Conservation (phyloP, 2,888 invertebrate species). For the Dolichomitus sp. region DNA sequence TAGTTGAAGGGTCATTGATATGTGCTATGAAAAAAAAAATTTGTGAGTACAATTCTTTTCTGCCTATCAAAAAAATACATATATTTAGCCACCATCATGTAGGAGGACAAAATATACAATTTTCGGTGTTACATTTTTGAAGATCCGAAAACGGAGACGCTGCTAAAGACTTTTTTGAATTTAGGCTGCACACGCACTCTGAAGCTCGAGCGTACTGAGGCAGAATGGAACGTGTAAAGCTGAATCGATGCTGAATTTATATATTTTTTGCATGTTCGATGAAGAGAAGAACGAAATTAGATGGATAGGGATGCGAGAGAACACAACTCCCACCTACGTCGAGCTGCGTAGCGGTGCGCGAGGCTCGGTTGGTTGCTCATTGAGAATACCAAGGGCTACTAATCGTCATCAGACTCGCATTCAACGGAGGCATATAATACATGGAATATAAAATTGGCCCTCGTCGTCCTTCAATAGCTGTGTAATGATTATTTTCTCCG, state of each 20-base stretch:
- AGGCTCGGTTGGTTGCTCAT: slow-evolving; percentile 66
- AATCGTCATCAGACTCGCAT: slow-evolving; percentile 82
- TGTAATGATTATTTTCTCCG: slow-evolving; percentile 83
- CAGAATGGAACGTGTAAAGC: background rate
- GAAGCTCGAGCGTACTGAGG: background rate
- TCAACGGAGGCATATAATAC: slow-evolving; percentile 75
- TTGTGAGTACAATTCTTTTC: background rate
- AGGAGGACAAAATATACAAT: no score
- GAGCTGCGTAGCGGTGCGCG: slow-evolving; percentile 20
- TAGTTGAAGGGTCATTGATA: background rate
- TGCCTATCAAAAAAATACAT: no score
- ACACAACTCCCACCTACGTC: slow-evolving; percentile 48
- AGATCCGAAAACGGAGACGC: no score
- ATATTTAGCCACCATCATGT: no score
- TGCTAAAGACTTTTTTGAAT: no score
- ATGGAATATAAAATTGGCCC: slow-evolving; percentile 79
- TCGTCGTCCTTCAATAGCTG: slow-evolving; percentile 77
- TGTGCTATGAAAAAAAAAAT: background rate
- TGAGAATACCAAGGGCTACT: slow-evolving; percentile 79
- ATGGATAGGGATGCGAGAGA: slow-evolving; percentile 3
- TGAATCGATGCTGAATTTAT: background rate
- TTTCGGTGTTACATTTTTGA: no score
- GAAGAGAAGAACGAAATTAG: slow-evolving; percentile 4
- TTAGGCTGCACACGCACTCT: no score
- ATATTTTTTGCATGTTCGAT: background rate